Conservation (phyloP, 2,888 invertebrate genomes). For the Cremastinae sp. region DNA sequence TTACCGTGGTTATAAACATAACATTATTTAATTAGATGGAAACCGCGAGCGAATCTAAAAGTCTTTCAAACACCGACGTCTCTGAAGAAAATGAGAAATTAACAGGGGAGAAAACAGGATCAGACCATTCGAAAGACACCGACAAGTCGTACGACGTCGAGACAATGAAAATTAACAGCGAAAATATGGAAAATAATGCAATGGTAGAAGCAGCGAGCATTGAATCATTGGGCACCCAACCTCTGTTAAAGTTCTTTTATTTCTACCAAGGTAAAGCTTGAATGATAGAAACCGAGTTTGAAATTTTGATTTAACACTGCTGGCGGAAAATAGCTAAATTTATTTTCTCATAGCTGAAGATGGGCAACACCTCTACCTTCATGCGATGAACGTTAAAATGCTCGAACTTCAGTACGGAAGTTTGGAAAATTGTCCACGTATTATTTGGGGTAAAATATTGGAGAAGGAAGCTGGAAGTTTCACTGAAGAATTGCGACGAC, state of each 20-base stretch:
- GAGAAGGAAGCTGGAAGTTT: slow-evolving; percentile 93
- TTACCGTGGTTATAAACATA: too few relatives aligned
- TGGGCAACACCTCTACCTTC: slow-evolving; percentile 95
- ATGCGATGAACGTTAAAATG: slow-evolving; percentile 94
- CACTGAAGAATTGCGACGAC: slow-evolving; percentile 89
- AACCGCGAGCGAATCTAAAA: too few relatives aligned
- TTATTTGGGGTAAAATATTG: slow-evolving; percentile 89
- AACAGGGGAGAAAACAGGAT: background rate
- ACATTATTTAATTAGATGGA: too few relatives aligned
- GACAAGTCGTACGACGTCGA: slow-evolving; percentile 12
- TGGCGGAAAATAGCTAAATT: slow-evolving; percentile 34
- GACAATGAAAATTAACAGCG: slow-evolving; percentile 27
- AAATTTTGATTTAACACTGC: background rate
- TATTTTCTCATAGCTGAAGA: slow-evolving; percentile 86
- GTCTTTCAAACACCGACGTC: too few relatives aligned
- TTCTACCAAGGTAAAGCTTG: slow-evolving; percentile 88
- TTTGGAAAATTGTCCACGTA: slow-evolving; percentile 88
- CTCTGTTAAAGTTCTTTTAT: slow-evolving; percentile 84
- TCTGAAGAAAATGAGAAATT: too few relatives aligned
- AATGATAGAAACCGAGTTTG: background rate
- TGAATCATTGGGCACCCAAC: slow-evolving; percentile 58
- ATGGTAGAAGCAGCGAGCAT: slow-evolving; percentile 5
- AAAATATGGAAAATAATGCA: slow-evolving; percentile 18
- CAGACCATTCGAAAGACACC: background rate
- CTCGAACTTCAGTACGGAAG: slow-evolving; percentile 92